Evolutionary conservation across 1,140 invertebrate genomes (phyloP).

Genomic region (Panagrolaimus sp.): DNA sequence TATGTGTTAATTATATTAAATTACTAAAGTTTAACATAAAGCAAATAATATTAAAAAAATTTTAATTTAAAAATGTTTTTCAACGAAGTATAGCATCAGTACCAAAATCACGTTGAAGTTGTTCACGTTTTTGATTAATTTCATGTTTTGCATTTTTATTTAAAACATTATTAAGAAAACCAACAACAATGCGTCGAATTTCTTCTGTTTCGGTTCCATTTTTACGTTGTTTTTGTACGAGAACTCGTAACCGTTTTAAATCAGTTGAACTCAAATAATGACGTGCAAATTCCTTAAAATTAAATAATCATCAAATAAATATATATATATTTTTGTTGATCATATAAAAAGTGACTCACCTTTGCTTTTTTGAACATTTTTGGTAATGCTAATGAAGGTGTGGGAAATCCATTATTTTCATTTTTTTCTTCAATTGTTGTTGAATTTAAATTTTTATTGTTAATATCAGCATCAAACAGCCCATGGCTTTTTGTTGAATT

Average conservation of each 20-base stretch:
- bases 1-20: too few relatives aligned
- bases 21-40: too few relatives aligned
- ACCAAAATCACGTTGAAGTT: slow-evolving; percentile 9
- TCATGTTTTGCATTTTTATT: neutral
- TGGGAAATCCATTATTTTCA: slow-evolving; percentile 3
- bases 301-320: neutral
- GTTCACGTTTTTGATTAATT: neutral
- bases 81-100: neutral
- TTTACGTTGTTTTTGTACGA: neutral
- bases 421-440: too few relatives aligned
- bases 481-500: too few relatives aligned
- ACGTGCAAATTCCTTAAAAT: slow-evolving; percentile 20
- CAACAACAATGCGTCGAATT: slow-evolving; percentile 3
- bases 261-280: slow-evolving; percentile 18
- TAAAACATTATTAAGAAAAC: slow-evolving; percentile 5
- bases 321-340: neutral
- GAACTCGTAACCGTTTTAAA: slow-evolving; percentile 20
- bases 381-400: slow-evolving; percentile 12
- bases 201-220: neutral
- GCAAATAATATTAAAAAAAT: too few relatives aligned
- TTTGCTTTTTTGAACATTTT: slow-evolving; percentile 21
- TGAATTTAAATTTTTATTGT: too few relatives aligned
- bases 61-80: neutral
- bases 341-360: neutral
- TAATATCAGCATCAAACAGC: too few relatives aligned